These are phyloP conservation scores for Beroe ovata DNA, from an alignment of 37 sponge, comb jelly and placozoan species.

Conservation along the genomic window DNA sequence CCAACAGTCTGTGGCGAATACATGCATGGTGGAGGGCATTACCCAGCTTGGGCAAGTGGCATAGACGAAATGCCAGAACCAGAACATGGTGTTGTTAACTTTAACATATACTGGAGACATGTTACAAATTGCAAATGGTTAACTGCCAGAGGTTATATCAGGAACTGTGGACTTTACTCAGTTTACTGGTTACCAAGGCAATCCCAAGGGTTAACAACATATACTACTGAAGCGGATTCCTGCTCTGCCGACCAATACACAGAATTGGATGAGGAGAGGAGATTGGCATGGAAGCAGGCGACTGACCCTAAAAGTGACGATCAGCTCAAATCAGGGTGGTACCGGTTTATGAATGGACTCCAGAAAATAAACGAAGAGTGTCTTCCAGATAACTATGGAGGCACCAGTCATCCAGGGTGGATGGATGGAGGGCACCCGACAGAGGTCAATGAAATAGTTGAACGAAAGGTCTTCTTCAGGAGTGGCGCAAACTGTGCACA, in stretches of 20 bases:
- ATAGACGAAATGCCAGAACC: background rate
- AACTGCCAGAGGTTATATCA: background rate
- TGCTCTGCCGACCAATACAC: background rate
- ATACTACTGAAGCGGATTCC: slow-evolving; percentile 31
- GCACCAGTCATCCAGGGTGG: slow-evolving; percentile 31
- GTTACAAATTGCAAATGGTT: background rate
- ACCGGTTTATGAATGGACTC: slow-evolving; percentile 49
- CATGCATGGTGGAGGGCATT: slow-evolving; percentile 35
- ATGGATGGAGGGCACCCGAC: slow-evolving; percentile 59
- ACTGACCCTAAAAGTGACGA: background rate
- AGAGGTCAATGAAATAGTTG: background rate
- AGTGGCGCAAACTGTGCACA: background rate
- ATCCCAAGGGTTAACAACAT: background rate
- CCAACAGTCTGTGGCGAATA: slow-evolving; percentile 8
- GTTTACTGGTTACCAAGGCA: slow-evolving; percentile 58
- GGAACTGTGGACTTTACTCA: slow-evolving; percentile 42
- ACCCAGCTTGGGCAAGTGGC: slow-evolving; percentile 12
- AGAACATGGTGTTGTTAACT: slow-evolving; percentile 9
- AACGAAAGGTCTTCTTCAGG: slow-evolving; percentile 25
- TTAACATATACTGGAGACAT: slow-evolving; percentile 10
- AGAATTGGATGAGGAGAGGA: slow-evolving; percentile 25
- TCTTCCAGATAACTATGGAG: slow-evolving; percentile 6
- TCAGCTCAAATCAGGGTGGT: slow-evolving; percentile 19
- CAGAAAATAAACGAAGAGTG: slow-evolving; percentile 63
- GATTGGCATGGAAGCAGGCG: slow-evolving; percentile 28